A percentile compares a stretch with the other conserved stretches of the same genome.
These are phyloP conservation scores for Litocranius walleri DNA, from an alignment of 2,113 vertebrate genomes.

Conservation along the genomic window DNA sequence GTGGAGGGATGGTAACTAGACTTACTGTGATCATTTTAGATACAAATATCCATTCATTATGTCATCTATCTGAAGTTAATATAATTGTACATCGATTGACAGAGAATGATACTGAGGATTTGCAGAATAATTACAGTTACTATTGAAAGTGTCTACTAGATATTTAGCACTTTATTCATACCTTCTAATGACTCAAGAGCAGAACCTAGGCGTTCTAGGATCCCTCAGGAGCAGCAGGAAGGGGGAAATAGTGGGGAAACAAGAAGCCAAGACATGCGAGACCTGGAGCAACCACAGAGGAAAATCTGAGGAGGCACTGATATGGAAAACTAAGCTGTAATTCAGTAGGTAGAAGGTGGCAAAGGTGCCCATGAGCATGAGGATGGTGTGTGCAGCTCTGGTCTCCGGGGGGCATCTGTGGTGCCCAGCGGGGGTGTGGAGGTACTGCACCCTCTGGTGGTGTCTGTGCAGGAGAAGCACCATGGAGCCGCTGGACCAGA, in stretches of 20 bases:
- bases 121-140: not conserved
- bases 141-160: not conserved
- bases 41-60: not conserved
- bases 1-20: not conserved
- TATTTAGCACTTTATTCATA: not conserved
- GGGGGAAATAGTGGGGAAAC: not conserved
- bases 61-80: not conserved
- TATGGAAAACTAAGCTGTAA: not conserved
- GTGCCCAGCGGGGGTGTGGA: not conserved
- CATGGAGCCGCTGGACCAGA: not conserved
- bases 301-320: not conserved
- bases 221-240: not conserved
- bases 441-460: accelerated
- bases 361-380: not conserved
- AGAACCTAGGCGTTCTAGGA: not conserved
- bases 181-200: not conserved
- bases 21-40: not conserved
- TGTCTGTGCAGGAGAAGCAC: not conserved
- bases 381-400: not conserved
- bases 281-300: not conserved
- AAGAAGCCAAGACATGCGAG: not conserved
- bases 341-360: not conserved
- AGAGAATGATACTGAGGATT: not conserved
- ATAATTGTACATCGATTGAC: not conserved
- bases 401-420: not conserved